Conservation (phyloP, 2,113 vertebrate species). For the Struthidea cinerea region DNA sequence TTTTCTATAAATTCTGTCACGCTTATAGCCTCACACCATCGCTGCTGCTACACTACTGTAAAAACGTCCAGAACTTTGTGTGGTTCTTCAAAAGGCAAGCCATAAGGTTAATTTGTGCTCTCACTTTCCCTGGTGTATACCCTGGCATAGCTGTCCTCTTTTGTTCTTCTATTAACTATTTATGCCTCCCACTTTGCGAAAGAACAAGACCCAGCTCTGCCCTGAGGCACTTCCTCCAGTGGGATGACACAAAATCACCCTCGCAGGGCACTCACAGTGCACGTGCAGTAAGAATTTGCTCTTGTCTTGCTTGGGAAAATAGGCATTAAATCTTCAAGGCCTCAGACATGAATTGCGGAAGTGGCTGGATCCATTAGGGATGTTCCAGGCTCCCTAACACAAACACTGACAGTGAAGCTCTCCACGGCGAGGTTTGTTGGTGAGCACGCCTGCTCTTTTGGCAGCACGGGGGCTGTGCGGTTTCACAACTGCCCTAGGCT, state of each 20-base stretch:
- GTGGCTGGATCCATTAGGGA: not conserved
- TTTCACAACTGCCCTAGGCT: slow-evolving; percentile 25
- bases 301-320: not conserved
- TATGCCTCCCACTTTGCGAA: not conserved
- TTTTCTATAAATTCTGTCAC: not conserved
- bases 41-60: not conserved
- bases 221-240: not conserved
- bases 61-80: not conserved
- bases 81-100: not conserved
- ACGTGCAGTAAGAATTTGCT: not conserved
- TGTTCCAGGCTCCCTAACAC: not conserved
- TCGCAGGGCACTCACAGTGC: accelerated
- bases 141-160: not conserved
- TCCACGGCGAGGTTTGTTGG: accelerated
- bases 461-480: not conserved
- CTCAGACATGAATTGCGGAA: not conserved
- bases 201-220: not conserved
- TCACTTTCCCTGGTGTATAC: not conserved
- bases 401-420: not conserved
- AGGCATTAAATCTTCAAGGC: not conserved
- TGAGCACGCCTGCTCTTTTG: accelerated
- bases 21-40: not conserved
- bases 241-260: not conserved
- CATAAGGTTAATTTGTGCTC: not conserved
- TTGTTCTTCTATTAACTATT: slow-evolving; percentile 23